Evolutionary conservation across 2,113 vertebrate genomes (phyloP).

Genomic region (Heliornis fulica): DNA sequence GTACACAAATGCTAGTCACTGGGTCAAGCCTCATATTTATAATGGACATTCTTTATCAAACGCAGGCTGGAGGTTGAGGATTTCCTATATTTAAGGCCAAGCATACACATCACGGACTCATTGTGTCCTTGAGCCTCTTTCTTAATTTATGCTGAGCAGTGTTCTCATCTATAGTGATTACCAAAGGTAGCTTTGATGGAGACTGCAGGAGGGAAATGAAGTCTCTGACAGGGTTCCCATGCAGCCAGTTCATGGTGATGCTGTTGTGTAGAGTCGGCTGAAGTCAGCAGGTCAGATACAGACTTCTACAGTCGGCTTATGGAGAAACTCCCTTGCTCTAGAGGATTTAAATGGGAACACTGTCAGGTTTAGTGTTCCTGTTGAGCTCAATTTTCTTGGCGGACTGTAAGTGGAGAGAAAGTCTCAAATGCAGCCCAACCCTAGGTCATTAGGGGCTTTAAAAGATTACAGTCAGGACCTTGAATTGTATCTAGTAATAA

Average conservation of each 20-base stretch:
- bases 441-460: conserved; percentile 19
- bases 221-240: conserved; percentile 32
- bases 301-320: background rate
- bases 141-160: conserved; percentile 40
- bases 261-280: background rate
- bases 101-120: background rate
- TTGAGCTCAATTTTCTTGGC: conserved; percentile 49
- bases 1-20: background rate
- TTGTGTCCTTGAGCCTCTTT: conserved; percentile 2
- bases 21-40: background rate
- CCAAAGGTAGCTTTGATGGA: conserved; percentile 42
- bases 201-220: conserved; percentile 28
- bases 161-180: conserved; percentile 28
- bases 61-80: background rate
- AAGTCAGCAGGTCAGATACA: conserved; percentile 23
- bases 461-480: conserved; percentile 26
- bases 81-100: background rate
- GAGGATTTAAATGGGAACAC: conserved; percentile 41
- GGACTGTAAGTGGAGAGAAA: background rate
- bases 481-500: conserved; percentile 21
- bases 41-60: background rate
- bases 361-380: conserved; percentile 11
- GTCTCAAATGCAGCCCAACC: conserved; percentile 3
- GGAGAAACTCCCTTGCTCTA: conserved; percentile 18
- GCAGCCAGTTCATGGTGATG: background rate